Evolutionary conservation across 2,113 vertebrate species (phyloP), one percentile per base, ranked within the genome.

Genomic region (Caloenas nicobarica): DNA sequence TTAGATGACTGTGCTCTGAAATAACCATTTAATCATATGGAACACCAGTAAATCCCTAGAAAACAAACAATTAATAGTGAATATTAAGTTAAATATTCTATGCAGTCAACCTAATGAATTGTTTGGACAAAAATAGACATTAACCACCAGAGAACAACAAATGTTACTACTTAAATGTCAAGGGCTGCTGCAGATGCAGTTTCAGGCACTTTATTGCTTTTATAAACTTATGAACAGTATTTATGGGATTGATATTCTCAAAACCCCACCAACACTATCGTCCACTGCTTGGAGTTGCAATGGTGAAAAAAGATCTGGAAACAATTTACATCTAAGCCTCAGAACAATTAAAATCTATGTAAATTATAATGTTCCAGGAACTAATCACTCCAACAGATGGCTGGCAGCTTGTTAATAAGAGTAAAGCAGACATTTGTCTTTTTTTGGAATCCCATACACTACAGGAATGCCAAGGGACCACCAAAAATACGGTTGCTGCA

Each of bases 41-140:
- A 96, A 96, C 80, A 95, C 56, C 26, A 93, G 53, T 70, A 96
- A 95, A 88, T 51, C 38, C 81, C 81, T 56, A 77, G 66, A 93
- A 97, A 95, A 97, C 91, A 96, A 96, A 95, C 94, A 86, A 91
- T 97, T 97, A 93, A 93, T 85, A 89, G 62, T 93, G 14, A 96
- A 95, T 88, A 94, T 92, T 88, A 96, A 94, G 72, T 95, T 97
- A 97, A 97, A 96, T 96, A 97, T 97, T 95, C 86, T 89, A 96
- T 78, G 62, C 48, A 96, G 79, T 90, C 77, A 90, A 95, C 60
- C 56, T 91, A 95, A 95, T 93, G 74, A 96, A 93, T 93, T 92
- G 36, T 83, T 96, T 93, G 92, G 90, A 95, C 34, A 86, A 89
- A 93, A 81, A 53, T 25, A 92, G 40, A 68, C 78, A 82, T 86